Evolutionary conservation across 1,140 invertebrate species (phyloP).

Genomic region (Triops cancriformis): DNA sequence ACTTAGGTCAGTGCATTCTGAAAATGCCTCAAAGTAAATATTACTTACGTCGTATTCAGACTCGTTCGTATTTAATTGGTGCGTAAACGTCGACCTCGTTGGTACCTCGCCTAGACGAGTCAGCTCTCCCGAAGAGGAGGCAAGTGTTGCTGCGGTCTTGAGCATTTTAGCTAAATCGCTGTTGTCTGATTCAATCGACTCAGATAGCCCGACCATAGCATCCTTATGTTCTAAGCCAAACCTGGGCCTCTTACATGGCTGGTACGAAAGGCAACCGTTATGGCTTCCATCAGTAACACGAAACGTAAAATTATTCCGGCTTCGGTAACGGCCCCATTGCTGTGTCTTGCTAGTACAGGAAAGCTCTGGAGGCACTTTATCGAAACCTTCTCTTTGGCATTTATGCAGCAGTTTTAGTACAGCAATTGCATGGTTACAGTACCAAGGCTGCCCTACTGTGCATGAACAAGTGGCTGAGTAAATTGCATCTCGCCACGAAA

Average conservation of each 20-base stretch:
- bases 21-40: not conserved
- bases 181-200: not conserved
- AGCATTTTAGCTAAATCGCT: not conserved
- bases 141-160: not conserved
- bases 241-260: conserved; percentile 1
- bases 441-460: not conserved
- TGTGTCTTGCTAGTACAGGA: not conserved
- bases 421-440: conserved; percentile 2
- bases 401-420: not conserved
- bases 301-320: not conserved
- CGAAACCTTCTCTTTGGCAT: not conserved
- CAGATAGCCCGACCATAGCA: not conserved
- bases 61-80: conserved; percentile 20
- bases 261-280: not conserved
- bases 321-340: conserved; percentile 15
- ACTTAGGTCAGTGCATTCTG: no score
- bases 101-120: not conserved
- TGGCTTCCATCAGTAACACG: conserved; percentile 21
- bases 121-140: not conserved
- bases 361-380: conserved; percentile 4
- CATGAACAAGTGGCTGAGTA: not conserved
- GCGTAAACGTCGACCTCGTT: not conserved
- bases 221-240: not conserved
- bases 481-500: not conserved
- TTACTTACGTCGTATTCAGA: conserved; percentile 11